Evolutionary conservation across 2,888 invertebrate species (phyloP).

Genomic region (Matsumyia berberina): DNA sequence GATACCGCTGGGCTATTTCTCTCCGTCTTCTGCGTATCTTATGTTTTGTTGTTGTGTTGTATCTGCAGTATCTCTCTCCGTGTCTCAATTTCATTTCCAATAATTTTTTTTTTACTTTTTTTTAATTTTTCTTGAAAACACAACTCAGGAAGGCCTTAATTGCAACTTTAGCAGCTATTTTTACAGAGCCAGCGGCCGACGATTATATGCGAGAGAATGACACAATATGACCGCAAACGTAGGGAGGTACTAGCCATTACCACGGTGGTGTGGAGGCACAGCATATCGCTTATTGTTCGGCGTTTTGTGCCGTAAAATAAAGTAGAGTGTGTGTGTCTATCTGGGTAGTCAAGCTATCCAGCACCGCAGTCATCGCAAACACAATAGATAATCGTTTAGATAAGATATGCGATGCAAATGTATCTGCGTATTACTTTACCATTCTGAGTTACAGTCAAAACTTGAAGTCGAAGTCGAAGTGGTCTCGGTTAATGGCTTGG

Average conservation of each 20-base stretch:
- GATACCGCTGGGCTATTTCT: conserved; percentile 65
- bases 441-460: conserved; percentile 48
- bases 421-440: conserved; percentile 51
- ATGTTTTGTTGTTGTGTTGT: conserved; percentile 43
- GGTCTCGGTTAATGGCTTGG: conserved; percentile 63
- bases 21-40: conserved; percentile 44
- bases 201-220: conserved; percentile 54
- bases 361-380: conserved; percentile 70
- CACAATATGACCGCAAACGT: conserved; percentile 67
- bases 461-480: conserved; percentile 29
- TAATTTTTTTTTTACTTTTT: conserved; percentile 19
- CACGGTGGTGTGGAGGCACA: conserved; percentile 7
- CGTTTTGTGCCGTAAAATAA: conserved; percentile 44
- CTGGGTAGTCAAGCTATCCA: conserved; percentile 38
- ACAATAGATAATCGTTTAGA: conserved; percentile 75
- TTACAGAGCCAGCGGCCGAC: conserved; percentile 5
- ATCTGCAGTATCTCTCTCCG: conserved; percentile 29
- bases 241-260: conserved; percentile 51
- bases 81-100: conserved; percentile 71
- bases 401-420: conserved; percentile 69
- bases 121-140: conserved; percentile 6
- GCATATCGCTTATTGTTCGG: conserved; percentile 43
- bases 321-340: conserved; percentile 36
- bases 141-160: conserved; percentile 65
- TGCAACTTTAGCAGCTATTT: conserved; percentile 55